Conservation (phyloP, 1,140 invertebrate genomes). For the Penaeus indicus region DNA sequence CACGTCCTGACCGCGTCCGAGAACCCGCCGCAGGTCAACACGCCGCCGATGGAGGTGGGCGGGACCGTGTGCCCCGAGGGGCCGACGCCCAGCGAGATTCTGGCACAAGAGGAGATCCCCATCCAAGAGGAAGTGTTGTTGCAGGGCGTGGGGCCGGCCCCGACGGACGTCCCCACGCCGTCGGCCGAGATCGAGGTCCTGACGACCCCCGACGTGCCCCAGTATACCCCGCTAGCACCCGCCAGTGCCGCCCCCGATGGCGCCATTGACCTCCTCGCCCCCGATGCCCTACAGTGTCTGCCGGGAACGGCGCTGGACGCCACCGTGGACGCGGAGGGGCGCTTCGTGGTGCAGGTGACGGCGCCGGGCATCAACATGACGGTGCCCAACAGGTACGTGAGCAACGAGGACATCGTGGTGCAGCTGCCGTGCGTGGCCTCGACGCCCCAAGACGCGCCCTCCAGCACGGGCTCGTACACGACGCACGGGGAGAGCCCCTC, state of each 20-base stretch:
- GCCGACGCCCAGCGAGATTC: background rate
- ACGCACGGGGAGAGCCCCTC: background rate
- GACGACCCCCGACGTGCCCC: conserved; percentile 28
- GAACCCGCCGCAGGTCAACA: conserved; percentile 15
- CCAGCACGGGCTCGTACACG: background rate
- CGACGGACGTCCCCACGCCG: conserved; percentile 3
- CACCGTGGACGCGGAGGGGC: conserved; percentile 55
- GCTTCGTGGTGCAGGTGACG: conserved; percentile 61
- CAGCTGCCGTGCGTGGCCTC: no score
- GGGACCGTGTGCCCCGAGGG: background rate
- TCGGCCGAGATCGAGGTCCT: conserved; percentile 48
- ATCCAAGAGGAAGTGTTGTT: background rate
- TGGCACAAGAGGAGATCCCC: background rate
- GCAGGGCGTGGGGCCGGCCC: background rate
- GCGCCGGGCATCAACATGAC: conserved; percentile 58
- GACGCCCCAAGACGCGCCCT: background rate
- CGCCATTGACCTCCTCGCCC: background rate
- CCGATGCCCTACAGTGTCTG: conserved; percentile 13
- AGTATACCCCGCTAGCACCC: conserved; percentile 62
- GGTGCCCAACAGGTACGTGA: conserved; percentile 51
- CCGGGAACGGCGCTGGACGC: conserved; percentile 46
- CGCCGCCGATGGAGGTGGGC: background rate
- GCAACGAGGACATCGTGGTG: background rate
- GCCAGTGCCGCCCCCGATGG: conserved; percentile 2
- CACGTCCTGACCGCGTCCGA: background rate